These are phyloP conservation scores for Parauchenoglanis ngamensis DNA, from an alignment of 2,797 vertebrate species.

Conservation along the genomic window DNA sequence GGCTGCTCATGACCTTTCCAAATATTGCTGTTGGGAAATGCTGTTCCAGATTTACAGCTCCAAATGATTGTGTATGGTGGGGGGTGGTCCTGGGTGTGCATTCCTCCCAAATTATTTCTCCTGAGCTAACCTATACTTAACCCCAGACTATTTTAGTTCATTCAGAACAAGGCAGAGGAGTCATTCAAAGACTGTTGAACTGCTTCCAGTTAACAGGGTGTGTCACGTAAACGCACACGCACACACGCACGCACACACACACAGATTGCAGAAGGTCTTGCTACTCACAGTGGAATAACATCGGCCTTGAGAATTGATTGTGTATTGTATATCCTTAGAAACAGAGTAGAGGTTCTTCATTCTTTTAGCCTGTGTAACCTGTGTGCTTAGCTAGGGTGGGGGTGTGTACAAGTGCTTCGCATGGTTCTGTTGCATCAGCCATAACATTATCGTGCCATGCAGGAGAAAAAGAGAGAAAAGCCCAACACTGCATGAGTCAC, in stretches of 20 bases:
- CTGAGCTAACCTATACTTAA: conserved; percentile 75
- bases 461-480: conserved; percentile 31
- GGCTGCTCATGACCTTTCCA: conserved; percentile 52
- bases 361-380: background rate
- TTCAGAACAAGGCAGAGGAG: conserved; percentile 54
- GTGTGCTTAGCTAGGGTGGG: conserved; percentile 6
- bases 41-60: conserved; percentile 71
- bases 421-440: conserved; percentile 43
- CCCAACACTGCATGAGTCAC: conserved; percentile 34
- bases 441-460: conserved; percentile 17
- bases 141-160: conserved; percentile 61
- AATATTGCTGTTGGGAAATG: conserved; percentile 61
- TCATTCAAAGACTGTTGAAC: conserved; percentile 48
- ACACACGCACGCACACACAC: conserved; percentile 28
- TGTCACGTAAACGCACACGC: conserved; percentile 30
- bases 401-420: conserved; percentile 17
- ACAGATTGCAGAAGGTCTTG: conserved; percentile 16
- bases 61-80: conserved; percentile 44
- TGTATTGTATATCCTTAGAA: background rate
- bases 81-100: conserved; percentile 62
- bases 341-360: conserved; percentile 5
- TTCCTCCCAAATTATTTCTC: conserved; percentile 73
- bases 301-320: conserved; percentile 15
- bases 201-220: conserved; percentile 50
- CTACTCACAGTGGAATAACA: conserved; percentile 32